These are phyloP conservation scores for Brachionus manjavacas DNA, from an alignment of 1,140 invertebrate species.

Conservation along the genomic window DNA sequence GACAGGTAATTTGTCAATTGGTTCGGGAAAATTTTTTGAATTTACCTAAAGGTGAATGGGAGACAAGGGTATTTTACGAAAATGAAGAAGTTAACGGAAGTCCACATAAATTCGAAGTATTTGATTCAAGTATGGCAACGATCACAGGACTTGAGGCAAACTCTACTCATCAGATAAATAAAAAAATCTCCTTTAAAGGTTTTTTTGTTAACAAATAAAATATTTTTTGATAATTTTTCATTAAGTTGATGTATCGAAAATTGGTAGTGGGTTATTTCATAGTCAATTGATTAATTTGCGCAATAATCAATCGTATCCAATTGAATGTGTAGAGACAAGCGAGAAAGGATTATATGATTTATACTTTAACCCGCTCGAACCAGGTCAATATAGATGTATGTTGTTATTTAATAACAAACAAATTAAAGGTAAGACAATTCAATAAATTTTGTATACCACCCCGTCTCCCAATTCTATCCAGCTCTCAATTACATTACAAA, in stretches of 20 bases:
- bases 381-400: slow-evolving; percentile 16
- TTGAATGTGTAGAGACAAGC: background rate
- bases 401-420: slow-evolving; percentile 31
- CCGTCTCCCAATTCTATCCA: background rate
- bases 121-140: slow-evolving; percentile 71
- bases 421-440: slow-evolving; percentile 20
- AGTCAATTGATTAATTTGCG: background rate
- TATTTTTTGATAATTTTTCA: background rate
- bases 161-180: background rate
- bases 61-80: slow-evolving; percentile 88
- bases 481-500: background rate
- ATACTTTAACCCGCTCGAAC: background rate
- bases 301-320: background rate
- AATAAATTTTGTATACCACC: background rate
- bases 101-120: slow-evolving; percentile 86
- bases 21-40: background rate
- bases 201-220: background rate
- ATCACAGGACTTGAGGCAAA: slow-evolving; percentile 47
- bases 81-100: slow-evolving; percentile 91
- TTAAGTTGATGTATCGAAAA: background rate
- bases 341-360: slow-evolving; percentile 27
- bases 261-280: background rate
- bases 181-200: slow-evolving; percentile 32
- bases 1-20: slow-evolving; percentile 63
- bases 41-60: slow-evolving; percentile 69